Base-by-base conservation (phyloP, 2,797 vertebrate genomes). In the Echeneis naucrates region DNA sequence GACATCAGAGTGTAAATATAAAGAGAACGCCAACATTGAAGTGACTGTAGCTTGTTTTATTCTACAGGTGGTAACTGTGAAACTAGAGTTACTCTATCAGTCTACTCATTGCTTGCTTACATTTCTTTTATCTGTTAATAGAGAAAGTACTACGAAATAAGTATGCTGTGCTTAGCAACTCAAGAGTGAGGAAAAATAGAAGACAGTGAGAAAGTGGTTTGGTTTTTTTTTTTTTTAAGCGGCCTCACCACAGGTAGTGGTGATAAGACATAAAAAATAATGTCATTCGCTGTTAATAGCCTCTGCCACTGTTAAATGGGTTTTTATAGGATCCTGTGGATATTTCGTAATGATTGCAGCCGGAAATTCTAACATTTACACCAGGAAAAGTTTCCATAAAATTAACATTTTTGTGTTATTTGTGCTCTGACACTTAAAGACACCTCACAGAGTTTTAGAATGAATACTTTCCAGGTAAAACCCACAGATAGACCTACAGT, bases 111-210 rank as follows among this genome's bases (percentile, higher is more conserved):
- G 35, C 35, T 51, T 19, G 61, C n/a, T 67, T 12, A 35, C 35
- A 55, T 21, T 37, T 59, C 5, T 24, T 74, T 52, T 44, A 50
- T 26, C 50, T 57, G 50, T 69, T 69, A 23, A 66, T 27, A 44
- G 16, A 63, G 19, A 23, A n/a, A n/a, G 30, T 26, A 4, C n/a
- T 52, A 16, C 13, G 61, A 59, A n/a, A 52, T 62, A 30, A 54
- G 6, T 44, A 30, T 66, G 44, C n/a, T 24, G 4, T 57, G 42
- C 23, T n/a, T 51, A 24, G 47, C n/a, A 21, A 40, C 33, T 59
- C 6, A 32, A 44, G 5, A 42, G 27, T 35, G 8, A 65, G 32
- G 47, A 45, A 23, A 71, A 35, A 45, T 21, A 23, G 10, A 27
- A 40, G 19, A 19, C 19, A n/a, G n/a, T n/a, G 6, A 30, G 3